Conservation (phyloP, 1,140 invertebrate species). For the Orchesella cincta region DNA sequence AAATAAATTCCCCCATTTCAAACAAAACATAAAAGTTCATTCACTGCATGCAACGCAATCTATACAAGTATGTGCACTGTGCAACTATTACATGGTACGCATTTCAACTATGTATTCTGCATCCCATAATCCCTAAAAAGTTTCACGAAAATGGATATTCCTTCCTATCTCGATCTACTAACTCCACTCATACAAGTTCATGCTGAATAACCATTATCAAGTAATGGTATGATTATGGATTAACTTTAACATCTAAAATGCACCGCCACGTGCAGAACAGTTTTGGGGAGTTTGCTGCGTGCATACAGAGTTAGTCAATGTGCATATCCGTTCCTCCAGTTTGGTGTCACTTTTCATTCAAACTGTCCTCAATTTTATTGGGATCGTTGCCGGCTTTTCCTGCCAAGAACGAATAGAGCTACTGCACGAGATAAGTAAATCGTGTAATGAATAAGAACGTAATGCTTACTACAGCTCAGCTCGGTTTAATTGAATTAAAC, state of each 20-base stretch:
- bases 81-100: no score
- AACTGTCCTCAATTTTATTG: not conserved
- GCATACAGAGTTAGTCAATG: not conserved
- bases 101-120: no score
- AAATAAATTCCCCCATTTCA: no score
- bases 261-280: not conserved
- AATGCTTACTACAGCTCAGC: no score
- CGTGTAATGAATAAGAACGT: no score
- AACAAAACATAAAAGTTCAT: no score
- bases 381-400: conserved; percentile 11
- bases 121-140: no score
- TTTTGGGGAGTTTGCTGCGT: not conserved
- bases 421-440: no score
- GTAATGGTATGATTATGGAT: conserved; percentile 8
- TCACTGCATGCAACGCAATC: no score
- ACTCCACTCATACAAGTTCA: not conserved
- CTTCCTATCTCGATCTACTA: not conserved
- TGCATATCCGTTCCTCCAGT: not conserved
- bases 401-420: not conserved
- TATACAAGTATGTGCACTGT: no score
- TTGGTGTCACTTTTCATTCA: conserved; percentile 17
- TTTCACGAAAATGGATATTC: not conserved
- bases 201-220: conserved; percentile 5
- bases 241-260: not conserved
- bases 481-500: no score